Base-by-base conservation (phyloP, 2,113 vertebrate species). In the Pan paniscus region DNA sequence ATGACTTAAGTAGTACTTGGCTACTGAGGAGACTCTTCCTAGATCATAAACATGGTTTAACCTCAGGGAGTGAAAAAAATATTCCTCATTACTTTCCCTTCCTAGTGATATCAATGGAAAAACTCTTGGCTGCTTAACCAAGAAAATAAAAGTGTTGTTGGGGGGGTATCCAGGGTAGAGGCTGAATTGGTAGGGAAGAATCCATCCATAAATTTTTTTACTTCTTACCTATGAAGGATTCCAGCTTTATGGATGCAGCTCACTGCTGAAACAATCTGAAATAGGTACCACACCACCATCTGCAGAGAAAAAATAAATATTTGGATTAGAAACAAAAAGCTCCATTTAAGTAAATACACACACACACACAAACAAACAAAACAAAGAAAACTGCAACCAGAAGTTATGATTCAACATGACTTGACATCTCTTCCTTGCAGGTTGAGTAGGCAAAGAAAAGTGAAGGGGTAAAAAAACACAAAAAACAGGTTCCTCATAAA, bases 231-330 rank as follows among this genome's bases (percentile, higher is more conserved):
- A 98, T 99, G 99, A 97, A 99, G 99, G 97, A 99, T 99, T 82
- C 99, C 99, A 96, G 99, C 99, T 98, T 99, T 99, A 98, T 99
- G 99, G 98, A 99, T 99, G 98, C 99, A 99, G 96, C 99, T 99
- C 93, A 99, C 99, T 11, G 99, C 99, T 96, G 99, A 99, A 43
- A 99, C 99, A 96, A 99, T 99, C 98, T 99, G 99, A 98, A 99
- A 99, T n/a, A 99, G 98, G 97, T 99, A 99, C 99, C 99, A 99
- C 84, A 99, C 96, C 80, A 99, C 99, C 98, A 99, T 99, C 99
- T 99, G 95, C 82, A 98, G 40, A 97, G 64, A 95, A 11, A 98
- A 90, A 81, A 98, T 57, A 81, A 93, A 78, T 17, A 94, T 68
- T 94, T 97, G 81, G 61, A 79, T 52, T 90, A 38, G 75, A 96